Conservation (phyloP, 1,140 invertebrate genomes). For the Danaus plexippus region DNA sequence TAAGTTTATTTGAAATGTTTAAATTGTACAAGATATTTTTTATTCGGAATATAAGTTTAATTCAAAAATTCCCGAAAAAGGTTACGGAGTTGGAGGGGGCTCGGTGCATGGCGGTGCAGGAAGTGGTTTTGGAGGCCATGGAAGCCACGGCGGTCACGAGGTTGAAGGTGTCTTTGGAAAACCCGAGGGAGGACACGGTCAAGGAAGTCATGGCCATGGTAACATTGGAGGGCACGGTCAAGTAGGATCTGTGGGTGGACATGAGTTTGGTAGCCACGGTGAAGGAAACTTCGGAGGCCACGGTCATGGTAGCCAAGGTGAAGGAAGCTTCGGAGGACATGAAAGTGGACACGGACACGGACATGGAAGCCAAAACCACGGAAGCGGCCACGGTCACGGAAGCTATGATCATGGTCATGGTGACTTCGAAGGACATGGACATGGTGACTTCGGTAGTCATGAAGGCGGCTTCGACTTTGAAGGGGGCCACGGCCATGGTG, state of each 20-base stretch:
- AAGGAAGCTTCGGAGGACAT: slow-evolving; percentile 14
- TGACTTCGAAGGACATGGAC: slow-evolving; percentile 1
- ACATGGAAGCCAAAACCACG: slow-evolving; percentile 9
- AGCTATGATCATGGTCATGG: slow-evolving; percentile 14
- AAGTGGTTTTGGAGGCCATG: slow-evolving; percentile 10
- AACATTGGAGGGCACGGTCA: slow-evolving; percentile 8
- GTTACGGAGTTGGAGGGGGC: slow-evolving; percentile 14
- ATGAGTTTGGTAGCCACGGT: slow-evolving; percentile 8
- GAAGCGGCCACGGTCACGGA: slow-evolving; percentile 4
- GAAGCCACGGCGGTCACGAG: slow-evolving; percentile 13
- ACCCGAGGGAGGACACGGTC: slow-evolving; percentile 10
- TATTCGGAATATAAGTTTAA: background rate
- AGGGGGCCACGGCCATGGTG: slow-evolving; percentile 2
- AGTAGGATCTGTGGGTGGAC: slow-evolving; percentile 9
- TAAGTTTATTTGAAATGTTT: too few species aligned
- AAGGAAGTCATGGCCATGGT: slow-evolving; percentile 5
- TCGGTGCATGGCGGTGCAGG: slow-evolving; percentile 9
- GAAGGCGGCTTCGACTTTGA: slow-evolving; percentile 1
- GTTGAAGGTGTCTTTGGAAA: slow-evolving; percentile 4
- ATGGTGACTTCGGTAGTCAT: slow-evolving; percentile 1
- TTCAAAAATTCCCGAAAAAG: slow-evolving; percentile 5
- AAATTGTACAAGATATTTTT: slow-evolving; percentile 1
- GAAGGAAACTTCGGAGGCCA: slow-evolving; percentile 11
- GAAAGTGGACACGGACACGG: slow-evolving; percentile 10
- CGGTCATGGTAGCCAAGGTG: slow-evolving; percentile 15